Conservation (phyloP, 2,113 vertebrate species). For the Perca schrenkii region DNA sequence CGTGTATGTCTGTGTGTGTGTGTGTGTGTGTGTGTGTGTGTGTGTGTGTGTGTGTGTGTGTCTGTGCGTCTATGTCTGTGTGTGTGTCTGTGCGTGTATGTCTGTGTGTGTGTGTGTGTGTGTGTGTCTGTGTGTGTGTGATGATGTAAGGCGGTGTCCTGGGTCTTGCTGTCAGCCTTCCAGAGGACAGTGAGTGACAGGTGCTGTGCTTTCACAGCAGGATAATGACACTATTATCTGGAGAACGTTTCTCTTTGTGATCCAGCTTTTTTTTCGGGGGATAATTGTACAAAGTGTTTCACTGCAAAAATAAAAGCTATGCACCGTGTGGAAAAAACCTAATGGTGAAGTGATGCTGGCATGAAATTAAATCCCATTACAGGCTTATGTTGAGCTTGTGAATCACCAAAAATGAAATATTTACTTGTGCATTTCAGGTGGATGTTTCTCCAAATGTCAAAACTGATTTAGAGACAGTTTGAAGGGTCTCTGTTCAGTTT, state of each 20-base stretch:
- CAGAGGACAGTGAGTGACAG: conserved; percentile 46
- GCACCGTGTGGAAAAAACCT: not conserved
- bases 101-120: not conserved
- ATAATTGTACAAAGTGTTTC: not conserved
- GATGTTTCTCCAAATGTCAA: not conserved
- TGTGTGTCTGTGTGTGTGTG: not conserved
- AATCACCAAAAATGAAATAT: not conserved
- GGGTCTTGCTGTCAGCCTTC: conserved; percentile 34
- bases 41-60: not conserved
- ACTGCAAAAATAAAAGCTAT: not conserved
- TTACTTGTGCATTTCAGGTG: not conserved
- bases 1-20: not conserved
- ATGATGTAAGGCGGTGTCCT: conserved; percentile 22
- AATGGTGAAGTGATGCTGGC: not conserved
- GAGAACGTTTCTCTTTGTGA: not conserved
- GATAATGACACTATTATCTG: conserved; percentile 17
- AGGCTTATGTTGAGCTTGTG: not conserved
- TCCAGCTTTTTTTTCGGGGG: not conserved
- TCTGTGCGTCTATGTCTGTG: too few species aligned
- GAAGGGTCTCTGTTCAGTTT: not conserved
- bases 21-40: not conserved
- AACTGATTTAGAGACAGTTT: not conserved
- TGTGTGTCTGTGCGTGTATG: not conserved
- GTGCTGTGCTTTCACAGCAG: conserved; percentile 1
- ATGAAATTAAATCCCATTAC: not conserved